Percentiles rank a stretch among this genome's conserved stretches.
Conservation (phyloP, 1,140 invertebrate genomes). For the Heliconius eleuchia region DNA sequence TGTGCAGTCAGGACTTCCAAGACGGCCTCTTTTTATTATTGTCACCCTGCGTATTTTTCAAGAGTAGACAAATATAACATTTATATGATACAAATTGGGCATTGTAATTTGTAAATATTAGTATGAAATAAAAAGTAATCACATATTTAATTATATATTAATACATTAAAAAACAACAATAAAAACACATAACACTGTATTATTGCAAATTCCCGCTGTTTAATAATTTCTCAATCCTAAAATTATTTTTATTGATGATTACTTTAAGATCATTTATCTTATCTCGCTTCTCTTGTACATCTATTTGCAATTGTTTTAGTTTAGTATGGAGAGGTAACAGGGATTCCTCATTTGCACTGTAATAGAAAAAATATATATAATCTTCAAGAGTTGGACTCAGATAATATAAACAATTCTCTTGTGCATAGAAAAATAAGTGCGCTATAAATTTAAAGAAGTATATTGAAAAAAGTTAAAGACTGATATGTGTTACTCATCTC, state of each 20-base stretch:
- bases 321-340: slow-evolving; percentile 59
- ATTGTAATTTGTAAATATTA: neutral
- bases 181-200: slow-evolving; percentile 21
- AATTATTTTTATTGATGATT: slow-evolving; percentile 65
- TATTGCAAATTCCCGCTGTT: slow-evolving; percentile 67
- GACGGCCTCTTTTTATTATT: no score
- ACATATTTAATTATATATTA: neutral
- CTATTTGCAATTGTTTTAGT: slow-evolving; percentile 61
- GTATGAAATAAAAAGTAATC: neutral
- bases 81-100: no score
- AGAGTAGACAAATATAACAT: no score
- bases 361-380: slow-evolving; percentile 37
- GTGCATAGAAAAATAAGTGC: no score
- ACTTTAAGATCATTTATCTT: slow-evolving; percentile 74
- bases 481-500: no score
- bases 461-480: no score
- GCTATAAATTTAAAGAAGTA: no score
- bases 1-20: no score
- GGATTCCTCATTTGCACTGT: slow-evolving; percentile 61
- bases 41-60: no score
- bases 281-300: slow-evolving; percentile 65
- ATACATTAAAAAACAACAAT: slow-evolving; percentile 19
- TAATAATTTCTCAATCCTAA: slow-evolving; percentile 68
- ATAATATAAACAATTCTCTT: no score
- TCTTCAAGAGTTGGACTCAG: neutral